Evolutionary conservation across 2,797 vertebrate genomes (phyloP), one percentile per base, ranked within the genome.

Genomic region (Hippocampus kuda): DNA sequence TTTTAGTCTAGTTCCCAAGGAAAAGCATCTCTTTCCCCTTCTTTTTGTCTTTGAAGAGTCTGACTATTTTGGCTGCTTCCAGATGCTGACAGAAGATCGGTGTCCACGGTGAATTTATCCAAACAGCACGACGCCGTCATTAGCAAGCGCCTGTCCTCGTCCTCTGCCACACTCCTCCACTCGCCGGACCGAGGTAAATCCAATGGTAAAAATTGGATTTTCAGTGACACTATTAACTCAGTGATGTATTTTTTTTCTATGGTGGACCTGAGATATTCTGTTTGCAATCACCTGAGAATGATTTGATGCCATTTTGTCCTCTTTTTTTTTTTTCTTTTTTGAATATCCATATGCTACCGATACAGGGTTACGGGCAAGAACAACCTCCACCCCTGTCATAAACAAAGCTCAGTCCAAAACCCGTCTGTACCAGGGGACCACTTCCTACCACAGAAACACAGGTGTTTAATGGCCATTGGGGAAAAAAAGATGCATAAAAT

Each of bases 71-170:
- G 42, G 72, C 70, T 77, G 49, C 76, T 71, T 75, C 87, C 92
- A 99, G 97, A 98, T 94, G 90, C 92, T 87, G 95, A 95, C 88
- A 94, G 97, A 89, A 87, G 95, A 64, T 96, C 96, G 76, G 92
- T 97, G 88, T 99, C 97, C 88, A 98, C 97, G 74, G 92, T 97
- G 92, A 99, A 99, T 90, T 93, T 99, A 88, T 95, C 94, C 90
- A 98, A 96, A 91, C 94, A 96, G 83, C 85, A 91, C 79, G 96
- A 98, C 87, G 93, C 94, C 65, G 91, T 98, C 85, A 97, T 99
- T 89, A 97, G 91, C 91, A 99, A 99, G 91, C 93, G 97, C 84
- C 93, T 98, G 79, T 98, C 97, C 75, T 94, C 88, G 56, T 98
- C 97, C 83, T 99, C 95, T 76, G 96, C 95, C 87, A 97, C 96